Conservation (phyloP, 2,797 vertebrate genomes). For the Galago senegalensis region DNA sequence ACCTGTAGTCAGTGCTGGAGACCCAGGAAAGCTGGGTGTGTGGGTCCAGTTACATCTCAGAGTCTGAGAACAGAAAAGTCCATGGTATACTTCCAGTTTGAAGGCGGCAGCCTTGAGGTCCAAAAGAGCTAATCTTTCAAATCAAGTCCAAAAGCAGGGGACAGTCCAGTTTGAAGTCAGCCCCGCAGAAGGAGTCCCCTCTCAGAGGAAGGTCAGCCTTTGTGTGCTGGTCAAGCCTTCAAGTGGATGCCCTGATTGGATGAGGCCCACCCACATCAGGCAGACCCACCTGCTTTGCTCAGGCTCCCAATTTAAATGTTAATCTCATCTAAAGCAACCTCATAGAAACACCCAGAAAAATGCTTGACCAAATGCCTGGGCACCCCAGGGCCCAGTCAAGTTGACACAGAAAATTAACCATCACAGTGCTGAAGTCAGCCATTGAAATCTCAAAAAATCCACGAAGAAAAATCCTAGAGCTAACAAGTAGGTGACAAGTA, state of each 20-base stretch:
- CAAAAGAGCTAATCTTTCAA: neutral
- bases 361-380: neutral
- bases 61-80: neutral
- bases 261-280: neutral
- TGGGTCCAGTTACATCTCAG: neutral
- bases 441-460: neutral
- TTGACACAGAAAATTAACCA: neutral
- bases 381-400: neutral
- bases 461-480: neutral
- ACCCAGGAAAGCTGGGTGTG: neutral
- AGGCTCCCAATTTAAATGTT: neutral
- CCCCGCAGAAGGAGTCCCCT: neutral
- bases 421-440: neutral
- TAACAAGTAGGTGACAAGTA: neutral
- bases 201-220: neutral
- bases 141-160: neutral
- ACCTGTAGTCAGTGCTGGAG: neutral
- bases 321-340: neutral
- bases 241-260: neutral
- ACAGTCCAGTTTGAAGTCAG: neutral
- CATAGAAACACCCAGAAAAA: neutral
- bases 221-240: neutral
- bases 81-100: neutral
- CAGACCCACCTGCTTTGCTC: neutral
- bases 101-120: neutral